phyloP scores from a whole-genome alignment of 2,113 vertebrate species.

The Uropsilus gracilis region DNA sequence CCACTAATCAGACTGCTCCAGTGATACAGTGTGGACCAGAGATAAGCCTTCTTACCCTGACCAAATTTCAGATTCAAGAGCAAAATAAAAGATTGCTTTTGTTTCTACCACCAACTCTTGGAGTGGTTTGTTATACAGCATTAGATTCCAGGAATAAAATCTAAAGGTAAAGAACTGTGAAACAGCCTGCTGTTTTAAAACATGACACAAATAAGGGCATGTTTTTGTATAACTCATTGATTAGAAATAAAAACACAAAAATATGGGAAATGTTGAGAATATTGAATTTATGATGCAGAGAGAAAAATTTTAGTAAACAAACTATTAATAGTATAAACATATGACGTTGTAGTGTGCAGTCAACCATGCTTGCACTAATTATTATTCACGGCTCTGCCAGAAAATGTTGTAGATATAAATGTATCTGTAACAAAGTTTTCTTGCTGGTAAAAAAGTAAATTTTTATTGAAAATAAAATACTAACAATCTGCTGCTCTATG shows the following conservation, averaged over 20 bases:
- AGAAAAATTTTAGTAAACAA: slow-evolving; percentile 36
- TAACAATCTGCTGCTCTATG: background rate
- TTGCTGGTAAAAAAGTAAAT: slow-evolving; percentile 36
- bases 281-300: background rate
- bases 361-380: slow-evolving; percentile 38
- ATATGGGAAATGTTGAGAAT: background rate
- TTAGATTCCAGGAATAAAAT: background rate
- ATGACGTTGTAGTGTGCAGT: slow-evolving; percentile 11
- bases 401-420: slow-evolving; percentile 36
- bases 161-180: slow-evolving; percentile 40
- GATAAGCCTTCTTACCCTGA: background rate
- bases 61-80: background rate
- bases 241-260: slow-evolving; percentile 37
- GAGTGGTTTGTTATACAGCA: background rate
- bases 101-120: background rate
- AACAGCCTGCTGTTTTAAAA: slow-evolving; percentile 4
- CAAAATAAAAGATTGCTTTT: background rate
- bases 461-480: slow-evolving; percentile 28
- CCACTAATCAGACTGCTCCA: background rate
- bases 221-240: slow-evolving; percentile 28
- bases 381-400: slow-evolving; percentile 13
- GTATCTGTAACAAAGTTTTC: slow-evolving; percentile 55
- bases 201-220: slow-evolving; percentile 5
- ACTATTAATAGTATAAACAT: slow-evolving; percentile 8
- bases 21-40: background rate